phyloP scores from a whole-genome alignment of 2,797 vertebrate genomes.

The Geotrypetes seraphini region DNA sequence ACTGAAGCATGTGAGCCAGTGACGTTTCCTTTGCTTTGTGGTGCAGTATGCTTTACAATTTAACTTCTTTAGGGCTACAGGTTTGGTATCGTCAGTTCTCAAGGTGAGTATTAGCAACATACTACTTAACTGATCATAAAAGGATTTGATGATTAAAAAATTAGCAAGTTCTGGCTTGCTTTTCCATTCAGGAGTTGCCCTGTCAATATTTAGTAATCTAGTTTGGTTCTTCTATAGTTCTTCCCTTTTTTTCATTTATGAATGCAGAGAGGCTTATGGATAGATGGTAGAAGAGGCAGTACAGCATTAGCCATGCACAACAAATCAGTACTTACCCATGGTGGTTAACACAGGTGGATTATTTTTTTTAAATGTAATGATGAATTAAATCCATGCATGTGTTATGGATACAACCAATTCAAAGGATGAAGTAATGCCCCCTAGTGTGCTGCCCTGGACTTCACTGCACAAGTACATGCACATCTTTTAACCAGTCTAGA shows the following conservation, averaged over 20 bases:
- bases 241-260: constrained; percentile 10
- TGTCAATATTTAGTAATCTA: constrained; percentile 14
- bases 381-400: constrained; percentile 2
- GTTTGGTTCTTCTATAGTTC: constrained; percentile 10
- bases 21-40: too few relatives aligned
- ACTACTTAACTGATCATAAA: too few relatives aligned
- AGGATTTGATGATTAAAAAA: too few relatives aligned
- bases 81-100: neutral
- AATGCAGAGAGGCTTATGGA: neutral
- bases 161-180: neutral
- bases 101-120: constrained; percentile 6
- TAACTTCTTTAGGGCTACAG: too few relatives aligned
- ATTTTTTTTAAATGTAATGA: constrained; percentile 8
- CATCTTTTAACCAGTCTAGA: neutral
- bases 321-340: constrained; percentile 9
- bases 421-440: neutral
- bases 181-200: constrained; percentile 7
- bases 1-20: too few relatives aligned
- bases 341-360: constrained; percentile 6
- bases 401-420: too few relatives aligned
- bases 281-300: constrained; percentile 16
- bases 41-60: too few relatives aligned
- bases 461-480: too few relatives aligned
- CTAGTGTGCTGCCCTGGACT: too few relatives aligned
- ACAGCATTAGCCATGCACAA: constrained; percentile 28